Evolutionary conservation across 2,797 vertebrate species (phyloP).

Genomic region (Silurus aristotelis): DNA sequence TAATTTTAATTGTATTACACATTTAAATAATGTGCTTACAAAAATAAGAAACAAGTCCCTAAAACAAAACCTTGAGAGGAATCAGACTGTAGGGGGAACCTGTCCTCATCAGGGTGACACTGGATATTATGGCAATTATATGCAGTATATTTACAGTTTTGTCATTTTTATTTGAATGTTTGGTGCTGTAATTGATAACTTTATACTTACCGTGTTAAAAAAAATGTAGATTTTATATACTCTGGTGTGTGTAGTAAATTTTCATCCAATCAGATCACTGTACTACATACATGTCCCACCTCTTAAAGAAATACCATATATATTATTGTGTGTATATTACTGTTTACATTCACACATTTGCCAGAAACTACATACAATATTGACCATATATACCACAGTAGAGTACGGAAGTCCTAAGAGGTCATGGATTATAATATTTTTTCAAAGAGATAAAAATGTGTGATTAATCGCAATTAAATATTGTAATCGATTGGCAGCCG

Average conservation of each 20-base stretch:
- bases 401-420: no score
- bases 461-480: no score
- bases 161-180: not conserved
- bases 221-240: not conserved
- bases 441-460: no score
- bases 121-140: not conserved
- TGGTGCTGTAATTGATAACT: not conserved
- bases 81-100: not conserved
- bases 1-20: not conserved
- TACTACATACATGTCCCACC: not conserved
- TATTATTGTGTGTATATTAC: no score
- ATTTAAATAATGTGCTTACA: no score
- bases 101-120: not conserved
- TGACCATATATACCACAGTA: no score
- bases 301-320: no score
- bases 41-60: no score
- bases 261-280: not conserved
- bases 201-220: no score
- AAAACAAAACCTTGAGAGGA: not conserved
- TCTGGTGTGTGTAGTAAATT: not conserved
- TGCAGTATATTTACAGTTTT: not conserved
- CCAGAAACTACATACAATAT: not conserved
- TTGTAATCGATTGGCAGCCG: no score
- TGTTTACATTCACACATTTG: no score
- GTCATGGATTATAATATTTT: no score